Base-by-base conservation (phyloP, 2,888 invertebrate genomes). In the Trissolcus brochymenae region DNA sequence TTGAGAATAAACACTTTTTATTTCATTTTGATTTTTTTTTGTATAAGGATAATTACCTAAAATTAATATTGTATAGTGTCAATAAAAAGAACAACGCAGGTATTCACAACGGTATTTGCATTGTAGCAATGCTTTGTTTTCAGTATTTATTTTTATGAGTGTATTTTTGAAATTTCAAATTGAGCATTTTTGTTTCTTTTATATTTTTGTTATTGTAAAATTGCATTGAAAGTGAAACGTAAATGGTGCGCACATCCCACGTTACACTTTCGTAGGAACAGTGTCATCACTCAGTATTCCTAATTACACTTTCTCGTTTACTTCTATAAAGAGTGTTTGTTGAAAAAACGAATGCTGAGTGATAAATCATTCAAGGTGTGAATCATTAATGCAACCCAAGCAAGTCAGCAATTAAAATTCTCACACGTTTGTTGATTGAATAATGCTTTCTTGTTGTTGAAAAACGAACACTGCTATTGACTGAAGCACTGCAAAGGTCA, bases 251-350 rank as follows among this genome's bases (percentile, higher is more conserved):
- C n/a, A 21, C 14, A 51, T 68, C 60, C 60, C 54, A 68, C 54
- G 67, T 59, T 67, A 60, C 49, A 68, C 54, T 68, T 68, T 68
- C 59, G 13, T 59, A 46, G 19, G 35, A 41, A 16, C 35, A 51
- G 61, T 64, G 71, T 72, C 64, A 72, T 64, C 71, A 61, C 49
- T 71, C 62, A 56, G 16, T 40, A 40, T 64, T 51, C 55, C 40
- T 66, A 72, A 72, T 59, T 64, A 60, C 59, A 55, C 65, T 73
- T 73, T 73, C 65, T 65, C 56, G 65, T 65, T 73, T 59, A 59
- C 57, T 43, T 50, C 19, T 16, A 35, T 53, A 64, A 71, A 57
- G 35, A 55, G 40, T 46, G 9, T 14, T 2, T 25, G 46, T 19
- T 56, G 49, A 60, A 61, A 66, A 35, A 73, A 61, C 61, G 60